Evolutionary conservation across 2,888 invertebrate genomes (phyloP).

Genomic region (Lacanobia oleracea): DNA sequence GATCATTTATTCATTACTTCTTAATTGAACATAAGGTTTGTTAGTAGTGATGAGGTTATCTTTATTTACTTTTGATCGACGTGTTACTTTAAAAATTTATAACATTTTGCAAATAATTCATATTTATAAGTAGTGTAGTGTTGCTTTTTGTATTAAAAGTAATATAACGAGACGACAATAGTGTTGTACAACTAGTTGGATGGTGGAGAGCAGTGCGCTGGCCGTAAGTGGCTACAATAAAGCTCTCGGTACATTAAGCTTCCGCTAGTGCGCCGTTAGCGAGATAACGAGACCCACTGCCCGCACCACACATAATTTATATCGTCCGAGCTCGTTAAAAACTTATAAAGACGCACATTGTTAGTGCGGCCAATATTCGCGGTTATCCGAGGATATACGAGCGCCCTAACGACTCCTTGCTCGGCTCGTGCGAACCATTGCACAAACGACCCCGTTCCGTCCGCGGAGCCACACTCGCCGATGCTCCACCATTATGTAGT

Average conservation of each 20-base stretch:
- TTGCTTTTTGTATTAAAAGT: slow-evolving; percentile 56
- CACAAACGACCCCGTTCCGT: slow-evolving; percentile 77
- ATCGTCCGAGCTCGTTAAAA: slow-evolving; percentile 90
- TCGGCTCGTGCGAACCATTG: slow-evolving; percentile 74
- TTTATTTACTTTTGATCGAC: too few relatives aligned
- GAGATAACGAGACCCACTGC: slow-evolving; percentile 90
- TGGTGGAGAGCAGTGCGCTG: slow-evolving; percentile 69
- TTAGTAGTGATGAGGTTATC: neutral
- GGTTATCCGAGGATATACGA: slow-evolving; percentile 86
- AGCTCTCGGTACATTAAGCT: slow-evolving; percentile 90
- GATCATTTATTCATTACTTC: slow-evolving; percentile 12
- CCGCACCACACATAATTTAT: slow-evolving; percentile 90
- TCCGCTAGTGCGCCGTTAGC: slow-evolving; percentile 89
- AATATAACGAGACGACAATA: slow-evolving; percentile 66
- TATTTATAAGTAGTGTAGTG: neutral
- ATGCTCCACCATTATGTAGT: slow-evolving; percentile 64
- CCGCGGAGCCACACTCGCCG: slow-evolving; percentile 69
- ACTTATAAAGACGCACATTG: slow-evolving; percentile 91
- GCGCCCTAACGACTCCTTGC: slow-evolving; percentile 84
- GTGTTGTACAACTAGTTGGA: slow-evolving; percentile 69
- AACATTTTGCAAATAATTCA: neutral
- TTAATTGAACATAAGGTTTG: slow-evolving; percentile 4
- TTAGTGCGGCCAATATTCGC: slow-evolving; percentile 90
- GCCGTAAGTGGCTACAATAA: slow-evolving; percentile 90
- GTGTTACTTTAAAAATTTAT: neutral